Conservation (phyloP, 2,113 vertebrate genomes). For the Planiliza haematocheilus region DNA sequence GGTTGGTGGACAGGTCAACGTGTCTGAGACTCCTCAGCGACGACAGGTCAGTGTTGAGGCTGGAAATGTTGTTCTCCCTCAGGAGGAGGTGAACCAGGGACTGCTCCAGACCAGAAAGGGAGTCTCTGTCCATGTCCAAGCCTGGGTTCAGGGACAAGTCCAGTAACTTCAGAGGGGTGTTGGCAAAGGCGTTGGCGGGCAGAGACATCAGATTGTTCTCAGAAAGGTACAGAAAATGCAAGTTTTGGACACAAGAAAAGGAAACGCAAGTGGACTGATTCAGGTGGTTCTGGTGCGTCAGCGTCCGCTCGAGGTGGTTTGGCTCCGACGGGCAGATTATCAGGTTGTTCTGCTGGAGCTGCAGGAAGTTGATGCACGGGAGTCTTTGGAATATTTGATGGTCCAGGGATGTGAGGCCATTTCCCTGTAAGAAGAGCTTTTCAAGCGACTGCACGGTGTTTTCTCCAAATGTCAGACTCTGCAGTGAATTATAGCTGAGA, state of each 20-base stretch:
- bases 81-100: constrained; percentile 88
- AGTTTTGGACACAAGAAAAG: constrained; percentile 79
- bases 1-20: constrained; percentile 91
- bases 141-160: constrained; percentile 90
- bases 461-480: constrained; percentile 79
- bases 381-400: constrained; percentile 84
- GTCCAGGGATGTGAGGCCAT: constrained; percentile 81
- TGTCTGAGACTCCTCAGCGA: constrained; percentile 84
- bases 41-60: constrained; percentile 86
- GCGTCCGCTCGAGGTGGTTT: constrained; percentile 27
- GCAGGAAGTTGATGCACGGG: constrained; percentile 82
- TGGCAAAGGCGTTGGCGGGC: constrained; percentile 81
- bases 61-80: constrained; percentile 84
- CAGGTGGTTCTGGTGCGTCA: constrained; percentile 43
- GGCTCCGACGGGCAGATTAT: constrained; percentile 74
- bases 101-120: constrained; percentile 87
- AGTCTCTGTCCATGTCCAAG: constrained; percentile 81
- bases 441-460: constrained; percentile 74
- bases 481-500: constrained; percentile 88
- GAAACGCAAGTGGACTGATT: constrained; percentile 79
- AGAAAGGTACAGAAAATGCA: constrained; percentile 86
- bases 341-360: constrained; percentile 88
- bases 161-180: constrained; percentile 84
- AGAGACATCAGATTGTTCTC: constrained; percentile 85
- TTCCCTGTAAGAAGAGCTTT: constrained; percentile 87